Conservation (phyloP, 2,888 invertebrate species). For the Macrophya alboannulata region DNA sequence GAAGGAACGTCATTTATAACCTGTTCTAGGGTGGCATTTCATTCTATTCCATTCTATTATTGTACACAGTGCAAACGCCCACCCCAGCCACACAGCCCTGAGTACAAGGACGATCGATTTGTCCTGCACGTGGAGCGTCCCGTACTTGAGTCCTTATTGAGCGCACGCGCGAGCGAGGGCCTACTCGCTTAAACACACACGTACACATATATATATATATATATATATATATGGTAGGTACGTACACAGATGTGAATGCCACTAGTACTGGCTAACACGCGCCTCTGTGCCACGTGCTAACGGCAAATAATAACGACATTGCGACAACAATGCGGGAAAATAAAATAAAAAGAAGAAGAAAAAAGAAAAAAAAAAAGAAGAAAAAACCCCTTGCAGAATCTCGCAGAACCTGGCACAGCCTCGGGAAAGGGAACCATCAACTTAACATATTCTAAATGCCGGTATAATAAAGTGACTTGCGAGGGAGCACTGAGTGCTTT, state of each 20-base stretch:
- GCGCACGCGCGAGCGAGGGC: constrained; percentile 34
- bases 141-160: constrained; percentile 46
- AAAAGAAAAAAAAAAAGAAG: no score
- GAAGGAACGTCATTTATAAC: constrained; percentile 48
- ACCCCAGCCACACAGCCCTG: constrained; percentile 64
- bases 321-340: constrained; percentile 54
- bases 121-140: constrained; percentile 63
- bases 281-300: constrained; percentile 54
- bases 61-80: constrained; percentile 50
- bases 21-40: constrained; percentile 56
- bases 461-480: constrained; percentile 3
- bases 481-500: constrained; percentile 1
- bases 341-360: no score
- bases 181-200: constrained; percentile 29
- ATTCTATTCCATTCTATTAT: constrained; percentile 55
- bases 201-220: not conserved
- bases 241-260: not conserved
- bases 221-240: not conserved
- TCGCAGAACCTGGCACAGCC: constrained; percentile 46
- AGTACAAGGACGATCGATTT: constrained; percentile 74
- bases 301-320: constrained; percentile 55
- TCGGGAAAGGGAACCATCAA: constrained; percentile 30
- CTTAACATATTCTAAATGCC: constrained; percentile 47
- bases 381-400: constrained; percentile 49
- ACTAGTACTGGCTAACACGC: constrained; percentile 44